Base-by-base conservation (phyloP, 2,113 vertebrate genomes). In the Takifugu bimaculatus region DNA sequence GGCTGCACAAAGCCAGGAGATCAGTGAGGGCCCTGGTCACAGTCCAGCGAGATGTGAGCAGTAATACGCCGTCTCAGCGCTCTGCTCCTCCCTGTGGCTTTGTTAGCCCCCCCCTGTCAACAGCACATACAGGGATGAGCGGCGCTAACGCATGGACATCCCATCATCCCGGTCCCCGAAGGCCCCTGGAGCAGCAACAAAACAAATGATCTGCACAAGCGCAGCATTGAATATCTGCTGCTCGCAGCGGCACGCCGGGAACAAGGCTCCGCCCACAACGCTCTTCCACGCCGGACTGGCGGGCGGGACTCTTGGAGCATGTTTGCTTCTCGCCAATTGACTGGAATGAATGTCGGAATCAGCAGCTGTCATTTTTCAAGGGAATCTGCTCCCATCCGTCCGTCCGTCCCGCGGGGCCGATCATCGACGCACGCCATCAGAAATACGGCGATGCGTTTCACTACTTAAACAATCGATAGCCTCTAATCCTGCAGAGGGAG, bases 1-100 rank as follows among this genome's bases (percentile, higher is more conserved):
- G 20, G 63, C 66, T 61, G 60, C 78, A 75, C 75, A 79, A 78
- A 84, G 78, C 84, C 72, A 26, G 72, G 71, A 81, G 81, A 84
- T 85, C 79, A 84, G 60, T 62, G 39, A 1, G 27, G 63, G 48
- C 57, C 72, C 73, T 48, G 56, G 67, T 85, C 68, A 80, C 77
- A 67, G 74, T 71, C 81, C 74, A 68, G 74, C 70, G 71, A 85
- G 75, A 77, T 69, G 73, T 63, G 68, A 52, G 69, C 69, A n/a
- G 65, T 81, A 82, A 75, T 70, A 61, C 67, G 55, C 79, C 78
- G 67, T 79, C 72, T 73, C 58, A 52, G 76, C 72, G 56, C 61
- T 61, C 60, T 67, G 5, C 62, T 48, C 68, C 60, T 83, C 69
- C 70, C 79, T 68, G 47, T 58, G 73, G 79, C 75, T 74, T 71